phyloP scores from a whole-genome alignment of 2,797 vertebrate genomes.

The Cynopterus sphinx region DNA sequence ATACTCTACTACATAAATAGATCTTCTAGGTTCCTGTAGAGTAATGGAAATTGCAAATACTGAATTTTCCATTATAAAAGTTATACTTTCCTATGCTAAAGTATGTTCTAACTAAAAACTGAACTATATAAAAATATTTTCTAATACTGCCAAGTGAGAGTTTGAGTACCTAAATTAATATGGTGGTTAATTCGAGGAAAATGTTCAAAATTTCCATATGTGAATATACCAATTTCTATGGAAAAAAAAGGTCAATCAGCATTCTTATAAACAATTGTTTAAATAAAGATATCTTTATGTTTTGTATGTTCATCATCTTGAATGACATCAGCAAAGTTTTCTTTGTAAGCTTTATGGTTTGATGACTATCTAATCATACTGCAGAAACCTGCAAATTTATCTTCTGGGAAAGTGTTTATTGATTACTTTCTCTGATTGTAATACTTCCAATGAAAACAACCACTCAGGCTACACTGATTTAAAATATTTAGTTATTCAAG shows the following conservation, averaged over 20 bases:
- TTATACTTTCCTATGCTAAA: neutral
- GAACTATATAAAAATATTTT: neutral
- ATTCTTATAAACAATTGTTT: neutral
- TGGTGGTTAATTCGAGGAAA: neutral
- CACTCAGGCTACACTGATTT: neutral
- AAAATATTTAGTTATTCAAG: neutral
- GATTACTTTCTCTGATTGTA: neutral
- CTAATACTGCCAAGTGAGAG: neutral
- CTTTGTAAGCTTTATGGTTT: neutral
- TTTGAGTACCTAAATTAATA: neutral
- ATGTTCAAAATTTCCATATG: neutral
- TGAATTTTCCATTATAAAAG: neutral
- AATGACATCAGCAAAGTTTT: neutral
- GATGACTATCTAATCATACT: neutral
- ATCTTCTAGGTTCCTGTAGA: neutral
- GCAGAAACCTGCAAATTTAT: constrained; percentile 19
- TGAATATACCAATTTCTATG: neutral
- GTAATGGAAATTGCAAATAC: neutral
- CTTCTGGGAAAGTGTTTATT: neutral
- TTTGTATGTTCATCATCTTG: neutral
- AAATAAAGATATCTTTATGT: neutral
- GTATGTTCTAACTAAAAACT: neutral
- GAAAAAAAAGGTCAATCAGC: neutral
- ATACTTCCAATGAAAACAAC: constrained; percentile 8
- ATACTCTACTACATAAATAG: neutral